phyloP scores from a whole-genome alignment of 2,888 invertebrate genomes.

The Oxystoma pomonae region DNA sequence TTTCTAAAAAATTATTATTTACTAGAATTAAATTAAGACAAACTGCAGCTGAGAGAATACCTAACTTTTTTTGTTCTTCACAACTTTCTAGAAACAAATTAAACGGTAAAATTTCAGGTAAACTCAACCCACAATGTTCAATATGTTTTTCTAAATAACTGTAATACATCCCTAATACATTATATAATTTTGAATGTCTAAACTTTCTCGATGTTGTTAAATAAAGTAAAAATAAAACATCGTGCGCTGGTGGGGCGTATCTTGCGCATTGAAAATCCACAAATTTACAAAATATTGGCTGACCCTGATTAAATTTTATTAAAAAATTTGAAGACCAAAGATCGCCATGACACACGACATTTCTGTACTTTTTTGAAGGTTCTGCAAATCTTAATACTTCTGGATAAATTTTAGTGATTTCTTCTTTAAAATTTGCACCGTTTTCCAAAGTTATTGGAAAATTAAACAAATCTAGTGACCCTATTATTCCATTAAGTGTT shows the following conservation, averaged over 20 bases:
- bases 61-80: constrained; percentile 39
- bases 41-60: constrained; percentile 34
- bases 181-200: constrained; percentile 26
- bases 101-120: constrained; percentile 34
- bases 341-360: constrained; percentile 59
- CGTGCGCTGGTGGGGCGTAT: constrained; percentile 63
- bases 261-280: constrained; percentile 45
- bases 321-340: constrained; percentile 59
- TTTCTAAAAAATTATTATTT: constrained; percentile 24
- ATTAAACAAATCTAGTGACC: constrained; percentile 34
- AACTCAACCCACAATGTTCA: constrained; percentile 26
- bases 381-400: constrained; percentile 37
- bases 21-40: constrained; percentile 38
- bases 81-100: constrained; percentile 39
- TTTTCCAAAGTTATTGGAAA: constrained; percentile 31
- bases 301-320: constrained; percentile 36
- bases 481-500: constrained; percentile 32
- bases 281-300: constrained; percentile 38
- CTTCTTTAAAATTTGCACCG: constrained; percentile 31
- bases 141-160: constrained; percentile 36
- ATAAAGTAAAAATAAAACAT: constrained; percentile 50
- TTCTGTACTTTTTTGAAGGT: constrained; percentile 40
- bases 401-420: constrained; percentile 26
- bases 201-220: constrained; percentile 37
- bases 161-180: constrained; percentile 40